These are phyloP conservation scores for Strongylocentrotus purpuratus DNA, from an alignment of 35 echinoderm and acorn worm species.

Conservation along the genomic window DNA sequence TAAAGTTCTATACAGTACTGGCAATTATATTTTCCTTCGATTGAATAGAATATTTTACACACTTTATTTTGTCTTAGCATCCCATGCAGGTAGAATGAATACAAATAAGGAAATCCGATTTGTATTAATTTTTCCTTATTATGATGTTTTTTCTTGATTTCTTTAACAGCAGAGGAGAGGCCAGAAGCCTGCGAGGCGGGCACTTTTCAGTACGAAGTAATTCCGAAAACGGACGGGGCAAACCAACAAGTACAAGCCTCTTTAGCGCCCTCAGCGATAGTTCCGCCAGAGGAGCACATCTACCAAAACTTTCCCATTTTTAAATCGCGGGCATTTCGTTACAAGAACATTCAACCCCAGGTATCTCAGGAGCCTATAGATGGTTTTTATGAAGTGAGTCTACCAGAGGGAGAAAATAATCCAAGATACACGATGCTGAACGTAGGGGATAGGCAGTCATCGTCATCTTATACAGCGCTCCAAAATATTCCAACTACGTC, in stretches of 20 bases:
- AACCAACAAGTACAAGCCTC: background rate
- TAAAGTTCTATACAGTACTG: too few species aligned
- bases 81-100: too few species aligned
- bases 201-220: slow-evolving; percentile 7
- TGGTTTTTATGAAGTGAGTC: background rate
- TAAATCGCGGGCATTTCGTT: background rate
- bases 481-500: background rate
- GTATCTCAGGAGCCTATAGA: background rate
- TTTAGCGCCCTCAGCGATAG: background rate
- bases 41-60: too few species aligned
- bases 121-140: too few species aligned
- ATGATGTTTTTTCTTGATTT: background rate
- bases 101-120: too few species aligned
- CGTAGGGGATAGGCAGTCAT: background rate
- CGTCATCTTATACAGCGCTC: background rate
- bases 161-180: background rate
- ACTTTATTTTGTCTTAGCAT: too few species aligned
- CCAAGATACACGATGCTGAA: background rate
- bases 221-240: background rate
- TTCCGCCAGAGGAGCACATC: background rate
- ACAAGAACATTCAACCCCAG: background rate
- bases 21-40: too few species aligned
- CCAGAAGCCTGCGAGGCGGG: background rate
- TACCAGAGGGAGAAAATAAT: background rate
- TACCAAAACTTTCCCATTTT: background rate